phyloP scores from a whole-genome alignment of 2,888 invertebrate species.

The Eugnorisma glareosa region DNA sequence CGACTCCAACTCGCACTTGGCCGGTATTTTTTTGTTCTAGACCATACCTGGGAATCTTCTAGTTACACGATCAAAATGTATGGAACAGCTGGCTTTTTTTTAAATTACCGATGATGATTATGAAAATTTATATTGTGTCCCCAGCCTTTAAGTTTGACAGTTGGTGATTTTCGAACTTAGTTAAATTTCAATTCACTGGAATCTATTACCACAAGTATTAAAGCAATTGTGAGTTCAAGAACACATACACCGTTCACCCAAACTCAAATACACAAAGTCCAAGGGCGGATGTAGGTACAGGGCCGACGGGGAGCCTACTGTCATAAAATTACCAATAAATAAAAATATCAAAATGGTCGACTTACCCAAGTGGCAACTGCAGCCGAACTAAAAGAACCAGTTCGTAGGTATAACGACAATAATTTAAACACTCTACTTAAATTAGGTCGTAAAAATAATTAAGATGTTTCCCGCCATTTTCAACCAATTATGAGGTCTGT shows the following conservation, averaged over 20 bases:
- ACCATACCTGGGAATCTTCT: no score
- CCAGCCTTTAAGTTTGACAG: background rate
- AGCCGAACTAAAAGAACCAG: background rate
- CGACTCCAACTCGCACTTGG: no score
- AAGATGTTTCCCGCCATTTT: background rate
- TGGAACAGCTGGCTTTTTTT: background rate
- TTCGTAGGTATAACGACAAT: background rate
- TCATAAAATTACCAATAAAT: background rate
- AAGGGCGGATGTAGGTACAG: background rate
- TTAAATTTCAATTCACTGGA: background rate
- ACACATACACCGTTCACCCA: background rate
- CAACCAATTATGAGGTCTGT: background rate
- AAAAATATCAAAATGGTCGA: background rate
- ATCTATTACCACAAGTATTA: background rate
- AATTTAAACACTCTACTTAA: background rate
- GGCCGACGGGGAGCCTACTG: background rate
- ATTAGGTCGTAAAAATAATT: background rate
- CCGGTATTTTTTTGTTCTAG: no score
- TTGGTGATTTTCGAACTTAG: background rate
- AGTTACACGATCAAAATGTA: background rate
- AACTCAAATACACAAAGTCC: background rate
- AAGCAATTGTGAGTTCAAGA: background rate
- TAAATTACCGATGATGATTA: background rate
- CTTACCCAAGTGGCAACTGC: background rate
- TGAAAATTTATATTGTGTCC: background rate